phyloP scores from a whole-genome alignment of 2,113 vertebrate genomes.

The Tapirus terrestris region DNA sequence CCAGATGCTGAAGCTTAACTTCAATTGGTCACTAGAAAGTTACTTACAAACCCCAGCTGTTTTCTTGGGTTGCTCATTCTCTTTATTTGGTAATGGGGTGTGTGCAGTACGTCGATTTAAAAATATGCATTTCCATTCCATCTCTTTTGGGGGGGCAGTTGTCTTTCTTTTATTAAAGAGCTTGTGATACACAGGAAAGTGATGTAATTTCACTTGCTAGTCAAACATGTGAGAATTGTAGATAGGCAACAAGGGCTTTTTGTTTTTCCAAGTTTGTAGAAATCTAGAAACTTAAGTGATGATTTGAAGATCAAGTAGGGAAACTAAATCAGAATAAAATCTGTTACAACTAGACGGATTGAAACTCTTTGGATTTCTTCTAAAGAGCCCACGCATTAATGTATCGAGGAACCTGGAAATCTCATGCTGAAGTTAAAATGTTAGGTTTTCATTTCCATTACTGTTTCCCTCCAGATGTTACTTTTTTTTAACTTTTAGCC shows the following conservation, averaged over 20 bases:
- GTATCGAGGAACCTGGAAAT: slow-evolving; percentile 64
- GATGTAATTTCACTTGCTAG: slow-evolving; percentile 53
- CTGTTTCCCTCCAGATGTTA: slow-evolving; percentile 25
- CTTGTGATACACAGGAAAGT: slow-evolving; percentile 47
- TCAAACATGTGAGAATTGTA: slow-evolving; percentile 46
- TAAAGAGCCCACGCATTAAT: background rate
- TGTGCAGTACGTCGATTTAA: background rate
- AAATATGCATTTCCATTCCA: slow-evolving; percentile 46
- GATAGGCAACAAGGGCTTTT: slow-evolving; percentile 16
- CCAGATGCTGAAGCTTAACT: slow-evolving; percentile 29
- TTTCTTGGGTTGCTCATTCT: background rate
- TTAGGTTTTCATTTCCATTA: slow-evolving; percentile 70
- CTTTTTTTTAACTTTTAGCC: background rate
- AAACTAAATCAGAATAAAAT: slow-evolving; percentile 56
- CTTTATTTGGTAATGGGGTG: background rate
- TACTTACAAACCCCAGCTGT: slow-evolving; percentile 47
- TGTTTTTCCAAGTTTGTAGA: slow-evolving; percentile 35
- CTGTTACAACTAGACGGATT: slow-evolving; percentile 35
- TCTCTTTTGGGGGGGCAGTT: slow-evolving; percentile 48
- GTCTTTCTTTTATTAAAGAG: slow-evolving; percentile 61
- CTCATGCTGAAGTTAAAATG: slow-evolving; percentile 52
- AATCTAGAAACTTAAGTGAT: slow-evolving; percentile 53
- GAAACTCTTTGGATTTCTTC: slow-evolving; percentile 40
- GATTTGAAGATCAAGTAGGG: background rate
- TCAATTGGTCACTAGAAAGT: slow-evolving; percentile 40